Conservation (phyloP, 1,140 invertebrate genomes). For the Streblospio benedicti region DNA sequence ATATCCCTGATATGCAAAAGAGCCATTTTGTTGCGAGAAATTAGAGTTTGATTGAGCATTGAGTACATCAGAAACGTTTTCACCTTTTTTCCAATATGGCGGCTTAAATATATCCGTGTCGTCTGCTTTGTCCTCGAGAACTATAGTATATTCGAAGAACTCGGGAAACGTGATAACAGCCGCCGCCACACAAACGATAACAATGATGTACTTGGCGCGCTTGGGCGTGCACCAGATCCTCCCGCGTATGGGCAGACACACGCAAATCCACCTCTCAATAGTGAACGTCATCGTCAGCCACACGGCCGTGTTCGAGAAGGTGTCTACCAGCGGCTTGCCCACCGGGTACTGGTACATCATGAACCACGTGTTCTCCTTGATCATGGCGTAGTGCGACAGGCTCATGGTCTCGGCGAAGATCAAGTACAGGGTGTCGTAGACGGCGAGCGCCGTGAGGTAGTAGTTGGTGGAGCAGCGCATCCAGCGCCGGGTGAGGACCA, state of each 20-base stretch:
- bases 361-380: neutral
- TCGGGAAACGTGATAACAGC: constrained; percentile 58
- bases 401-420: constrained; percentile 58
- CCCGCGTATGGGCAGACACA: constrained; percentile 66
- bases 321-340: constrained; percentile 56
- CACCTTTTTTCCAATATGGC: too few species aligned
- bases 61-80: too few species aligned
- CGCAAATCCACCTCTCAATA: constrained; percentile 67
- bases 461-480: constrained; percentile 66
- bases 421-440: constrained; percentile 63
- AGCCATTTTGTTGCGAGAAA: too few species aligned
- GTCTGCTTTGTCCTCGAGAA: too few species aligned
- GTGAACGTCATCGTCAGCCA: constrained; percentile 72
- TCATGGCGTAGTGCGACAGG: constrained; percentile 51
- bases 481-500: constrained; percentile 60
- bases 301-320: constrained; percentile 59
- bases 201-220: constrained; percentile 51
- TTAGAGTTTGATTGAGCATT: too few species aligned
- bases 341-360: constrained; percentile 36
- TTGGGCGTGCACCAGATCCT: constrained; percentile 61
- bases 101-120: too few species aligned
- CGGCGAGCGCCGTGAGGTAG: constrained; percentile 64
- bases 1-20: too few species aligned
- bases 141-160: constrained; percentile 52
- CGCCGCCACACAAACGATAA: constrained; percentile 54